phyloP scores from a whole-genome alignment of 2,888 invertebrate genomes.

The Trichopoda pennipes region DNA sequence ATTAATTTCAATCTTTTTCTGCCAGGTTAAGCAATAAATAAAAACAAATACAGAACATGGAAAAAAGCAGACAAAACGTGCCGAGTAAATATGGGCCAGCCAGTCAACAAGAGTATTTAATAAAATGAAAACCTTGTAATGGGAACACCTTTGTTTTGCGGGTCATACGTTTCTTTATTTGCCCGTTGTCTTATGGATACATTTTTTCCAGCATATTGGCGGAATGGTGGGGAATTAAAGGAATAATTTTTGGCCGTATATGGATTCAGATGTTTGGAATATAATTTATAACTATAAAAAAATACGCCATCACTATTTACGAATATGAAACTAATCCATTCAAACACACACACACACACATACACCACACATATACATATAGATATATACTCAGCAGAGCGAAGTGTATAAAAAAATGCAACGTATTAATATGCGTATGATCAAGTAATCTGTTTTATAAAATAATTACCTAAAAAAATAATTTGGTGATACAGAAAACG shows the following conservation, averaged over 20 bases:
- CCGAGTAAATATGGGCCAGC: constrained; percentile 44
- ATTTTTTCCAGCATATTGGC: neutral
- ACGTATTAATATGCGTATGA: constrained; percentile 48
- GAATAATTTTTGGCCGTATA: constrained; percentile 44
- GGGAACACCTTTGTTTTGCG: constrained; percentile 51
- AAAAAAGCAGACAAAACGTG: constrained; percentile 29
- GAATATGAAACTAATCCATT: neutral
- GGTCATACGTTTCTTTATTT: constrained; percentile 1
- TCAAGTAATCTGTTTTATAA: neutral
- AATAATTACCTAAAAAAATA: constrained; percentile 33
- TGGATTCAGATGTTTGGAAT: constrained; percentile 39
- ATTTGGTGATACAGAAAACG: constrained; percentile 23
- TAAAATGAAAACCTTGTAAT: constrained; percentile 36
- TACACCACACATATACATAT: neutral
- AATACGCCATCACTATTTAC: neutral
- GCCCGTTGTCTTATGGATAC: no score
- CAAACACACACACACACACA: neutral
- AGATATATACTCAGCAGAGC: no score
- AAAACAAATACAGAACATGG: constrained; percentile 2
- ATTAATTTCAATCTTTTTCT: neutral
- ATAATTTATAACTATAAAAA: constrained; percentile 32
- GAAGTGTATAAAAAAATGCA: neutral
- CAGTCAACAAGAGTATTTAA: constrained; percentile 10
- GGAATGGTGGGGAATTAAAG: constrained; percentile 15
- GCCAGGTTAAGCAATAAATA: constrained; percentile 16